Conservation (phyloP, 2,113 vertebrate species). For the Tinamus guttatus region DNA sequence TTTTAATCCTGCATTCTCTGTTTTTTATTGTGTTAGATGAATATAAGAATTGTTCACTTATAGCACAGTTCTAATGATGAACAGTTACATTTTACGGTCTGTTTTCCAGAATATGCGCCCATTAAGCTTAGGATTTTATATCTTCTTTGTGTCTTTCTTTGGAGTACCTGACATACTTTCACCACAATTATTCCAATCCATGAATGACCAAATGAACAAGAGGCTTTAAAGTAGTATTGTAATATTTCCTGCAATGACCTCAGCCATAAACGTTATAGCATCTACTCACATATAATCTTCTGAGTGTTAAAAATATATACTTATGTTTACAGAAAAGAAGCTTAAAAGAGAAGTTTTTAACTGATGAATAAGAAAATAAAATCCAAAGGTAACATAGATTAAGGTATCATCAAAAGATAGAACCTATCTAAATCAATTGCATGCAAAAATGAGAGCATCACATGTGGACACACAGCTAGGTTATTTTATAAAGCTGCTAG, state of each 20-base stretch:
- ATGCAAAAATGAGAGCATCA: not conserved
- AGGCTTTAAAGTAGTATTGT: not conserved
- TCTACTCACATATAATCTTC: not conserved
- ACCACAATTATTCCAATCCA: not conserved
- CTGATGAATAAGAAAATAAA: not conserved
- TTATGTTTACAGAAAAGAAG: not conserved
- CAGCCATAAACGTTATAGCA: not conserved
- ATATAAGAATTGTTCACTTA: not conserved
- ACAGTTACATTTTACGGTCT: not conserved
- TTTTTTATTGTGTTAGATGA: not conserved
- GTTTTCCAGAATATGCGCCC: not conserved
- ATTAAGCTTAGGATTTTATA: not conserved
- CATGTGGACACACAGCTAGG: accelerated
- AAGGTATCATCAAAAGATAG: not conserved
- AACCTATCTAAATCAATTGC: not conserved
- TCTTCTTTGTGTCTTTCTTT: not conserved
- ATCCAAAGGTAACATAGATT: not conserved
- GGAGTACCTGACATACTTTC: not conserved
- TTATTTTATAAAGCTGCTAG: not conserved
- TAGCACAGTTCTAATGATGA: not conserved
- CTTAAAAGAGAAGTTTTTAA: accelerated
- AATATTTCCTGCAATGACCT: not conserved
- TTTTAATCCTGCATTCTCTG: not conserved
- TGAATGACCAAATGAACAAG: not conserved
- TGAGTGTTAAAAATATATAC: not conserved